Evolutionary conservation across 2,797 vertebrate genomes (phyloP).

Genomic region (Ambastaia sidthimunki): DNA sequence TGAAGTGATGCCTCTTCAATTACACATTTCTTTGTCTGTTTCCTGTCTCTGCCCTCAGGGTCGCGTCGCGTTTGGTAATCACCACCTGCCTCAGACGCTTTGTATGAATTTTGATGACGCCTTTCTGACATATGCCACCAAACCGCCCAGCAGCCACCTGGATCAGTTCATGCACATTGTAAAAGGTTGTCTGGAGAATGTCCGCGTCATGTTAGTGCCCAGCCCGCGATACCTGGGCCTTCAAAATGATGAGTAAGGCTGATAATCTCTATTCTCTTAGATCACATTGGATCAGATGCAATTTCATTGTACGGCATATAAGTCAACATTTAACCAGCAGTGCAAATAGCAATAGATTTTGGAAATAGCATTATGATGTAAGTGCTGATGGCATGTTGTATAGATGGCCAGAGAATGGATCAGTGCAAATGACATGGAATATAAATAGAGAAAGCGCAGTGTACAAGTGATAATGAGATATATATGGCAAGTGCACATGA

Average conservation of each 20-base stretch:
- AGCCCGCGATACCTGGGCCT: constrained; percentile 94
- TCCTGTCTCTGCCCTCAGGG: constrained; percentile 76
- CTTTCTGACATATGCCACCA: constrained; percentile 94
- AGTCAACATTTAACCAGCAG: neutral
- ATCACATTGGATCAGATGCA: neutral
- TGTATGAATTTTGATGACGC: constrained; percentile 98
- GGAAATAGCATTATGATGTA: neutral
- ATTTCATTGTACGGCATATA: no score
- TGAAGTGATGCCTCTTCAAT: neutral
- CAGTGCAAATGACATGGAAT: neutral
- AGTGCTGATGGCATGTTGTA: neutral
- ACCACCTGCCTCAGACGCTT: constrained; percentile 94
- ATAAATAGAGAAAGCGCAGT: constrained; percentile 11
- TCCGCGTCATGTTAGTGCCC: constrained; percentile 97
- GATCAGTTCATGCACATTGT: constrained; percentile 99
- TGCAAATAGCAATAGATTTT: constrained; percentile 1
- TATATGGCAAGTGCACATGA: neutral
- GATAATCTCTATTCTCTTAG: neutral
- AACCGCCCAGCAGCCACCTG: constrained; percentile 96
- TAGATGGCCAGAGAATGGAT: neutral
- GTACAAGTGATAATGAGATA: constrained; percentile 22
- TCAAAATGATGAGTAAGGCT: constrained; percentile 95
- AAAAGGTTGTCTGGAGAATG: constrained; percentile 96
- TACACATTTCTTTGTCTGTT: neutral
- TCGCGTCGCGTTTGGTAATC: constrained; percentile 95